A percentile compares a stretch with the other conserved stretches of the same genome.
These are phyloP conservation scores for Donacobius atricapilla DNA, from an alignment of 2,113 vertebrate genomes.

Conservation along the genomic window DNA sequence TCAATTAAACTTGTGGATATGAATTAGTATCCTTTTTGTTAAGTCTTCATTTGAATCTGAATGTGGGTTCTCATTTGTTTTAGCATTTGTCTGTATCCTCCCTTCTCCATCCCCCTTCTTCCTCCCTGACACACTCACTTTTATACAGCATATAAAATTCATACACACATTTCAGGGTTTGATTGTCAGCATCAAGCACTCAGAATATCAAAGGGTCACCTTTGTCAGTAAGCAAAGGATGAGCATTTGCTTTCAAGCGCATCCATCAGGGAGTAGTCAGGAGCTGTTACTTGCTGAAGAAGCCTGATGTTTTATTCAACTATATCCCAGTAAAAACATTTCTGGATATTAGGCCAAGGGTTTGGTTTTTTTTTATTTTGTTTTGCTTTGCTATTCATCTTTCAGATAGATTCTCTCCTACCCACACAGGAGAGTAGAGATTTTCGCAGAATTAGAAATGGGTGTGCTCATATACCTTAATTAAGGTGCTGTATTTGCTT, in stretches of 20 bases:
- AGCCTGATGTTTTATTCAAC: slow-evolving; percentile 74
- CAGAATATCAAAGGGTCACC: slow-evolving; percentile 68
- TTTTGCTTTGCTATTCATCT: slow-evolving; percentile 7
- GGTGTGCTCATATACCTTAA: background rate
- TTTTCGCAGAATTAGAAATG: background rate
- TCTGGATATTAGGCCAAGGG: slow-evolving; percentile 49
- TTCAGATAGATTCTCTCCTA: background rate
- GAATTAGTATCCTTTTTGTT: background rate
- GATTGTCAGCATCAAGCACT: slow-evolving; percentile 64
- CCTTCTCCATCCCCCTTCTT: background rate
- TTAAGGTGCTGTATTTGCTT: background rate
- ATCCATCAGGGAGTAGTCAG: slow-evolving; percentile 67
- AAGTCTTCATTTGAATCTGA: background rate
- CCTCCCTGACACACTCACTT: background rate
- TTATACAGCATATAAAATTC: slow-evolving; percentile 7
- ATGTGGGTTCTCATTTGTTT: background rate
- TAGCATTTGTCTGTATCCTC: background rate
- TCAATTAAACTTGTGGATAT: background rate
- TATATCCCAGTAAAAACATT: slow-evolving; percentile 49
- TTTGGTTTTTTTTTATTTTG: background rate
- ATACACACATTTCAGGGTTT: slow-evolving; percentile 38
- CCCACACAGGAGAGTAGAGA: background rate
- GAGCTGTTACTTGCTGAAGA: slow-evolving; percentile 60
- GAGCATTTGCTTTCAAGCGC: slow-evolving; percentile 63
- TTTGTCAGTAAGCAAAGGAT: slow-evolving; percentile 69